Percentiles rank a stretch among this genome's conserved stretches.
Conservation (phyloP, 1,140 invertebrate species). For the Kradibia gibbosae region DNA sequence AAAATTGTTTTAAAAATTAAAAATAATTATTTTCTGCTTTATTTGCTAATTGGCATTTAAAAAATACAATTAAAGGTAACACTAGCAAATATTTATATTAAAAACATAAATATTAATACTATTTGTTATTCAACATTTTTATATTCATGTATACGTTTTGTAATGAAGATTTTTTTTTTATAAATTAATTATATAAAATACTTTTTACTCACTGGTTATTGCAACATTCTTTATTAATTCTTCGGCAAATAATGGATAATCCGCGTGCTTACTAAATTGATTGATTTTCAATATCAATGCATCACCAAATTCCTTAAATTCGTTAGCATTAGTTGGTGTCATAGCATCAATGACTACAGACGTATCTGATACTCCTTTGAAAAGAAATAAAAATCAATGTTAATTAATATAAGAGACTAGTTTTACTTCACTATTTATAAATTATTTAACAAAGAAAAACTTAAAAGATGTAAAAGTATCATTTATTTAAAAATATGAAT, state of each 20-base stretch:
- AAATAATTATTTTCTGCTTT: too few relatives aligned
- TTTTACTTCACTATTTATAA: neutral
- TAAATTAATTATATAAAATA: constrained; percentile 12
- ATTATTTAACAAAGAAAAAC: neutral
- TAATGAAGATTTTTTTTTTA: too few relatives aligned
- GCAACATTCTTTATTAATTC: constrained; percentile 85
- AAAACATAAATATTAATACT: too few relatives aligned
- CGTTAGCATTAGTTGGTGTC: constrained; percentile 82
- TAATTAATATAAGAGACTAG: neutral
- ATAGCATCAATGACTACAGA: constrained; percentile 77
- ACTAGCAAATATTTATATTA: too few relatives aligned
- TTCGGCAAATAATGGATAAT: constrained; percentile 85
- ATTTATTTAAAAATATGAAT: neutral
- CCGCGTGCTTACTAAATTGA: constrained; percentile 78
- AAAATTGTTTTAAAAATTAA: too few relatives aligned
- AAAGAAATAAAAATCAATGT: constrained; percentile 55
- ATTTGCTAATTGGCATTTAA: too few relatives aligned
- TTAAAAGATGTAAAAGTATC: neutral
- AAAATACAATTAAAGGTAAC: too few relatives aligned
- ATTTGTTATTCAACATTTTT: too few relatives aligned
- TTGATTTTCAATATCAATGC: constrained; percentile 82
- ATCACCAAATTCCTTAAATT: constrained; percentile 85
- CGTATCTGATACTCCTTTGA: constrained; percentile 75
- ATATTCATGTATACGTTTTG: too few relatives aligned
- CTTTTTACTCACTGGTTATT: constrained; percentile 81